These are phyloP conservation scores for Pocillopora damicornis DNA, from an alignment of 64 coral and sea anemone species.

Conservation along the genomic window DNA sequence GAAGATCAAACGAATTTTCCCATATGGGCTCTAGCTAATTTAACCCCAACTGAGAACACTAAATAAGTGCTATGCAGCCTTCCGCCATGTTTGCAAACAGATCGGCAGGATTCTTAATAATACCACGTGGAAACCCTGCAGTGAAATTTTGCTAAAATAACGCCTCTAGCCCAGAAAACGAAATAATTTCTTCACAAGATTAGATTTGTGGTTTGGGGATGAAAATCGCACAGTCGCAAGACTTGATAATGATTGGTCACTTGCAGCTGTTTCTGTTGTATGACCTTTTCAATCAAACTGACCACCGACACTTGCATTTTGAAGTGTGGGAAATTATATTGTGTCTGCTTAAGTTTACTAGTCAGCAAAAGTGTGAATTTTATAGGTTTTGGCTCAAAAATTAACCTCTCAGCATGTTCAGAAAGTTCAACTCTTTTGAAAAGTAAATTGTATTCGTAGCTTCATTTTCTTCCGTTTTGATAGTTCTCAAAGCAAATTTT, in stretches of 20 bases:
- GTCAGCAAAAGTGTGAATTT: no score
- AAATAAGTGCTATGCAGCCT: neutral
- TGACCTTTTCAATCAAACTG: neutral
- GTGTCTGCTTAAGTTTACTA: no score
- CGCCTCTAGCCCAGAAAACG: neutral
- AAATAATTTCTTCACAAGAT: neutral
- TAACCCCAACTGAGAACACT: conserved; percentile 16
- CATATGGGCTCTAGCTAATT: neutral
- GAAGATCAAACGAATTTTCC: neutral
- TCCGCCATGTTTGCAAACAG: conserved; percentile 25
- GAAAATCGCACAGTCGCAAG: neutral
- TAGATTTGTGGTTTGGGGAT: neutral
- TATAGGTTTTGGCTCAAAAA: no score
- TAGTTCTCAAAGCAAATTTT: neutral
- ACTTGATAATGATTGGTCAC: neutral
- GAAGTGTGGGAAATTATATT: no score
- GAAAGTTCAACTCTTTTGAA: no score
- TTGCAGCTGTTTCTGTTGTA: neutral
- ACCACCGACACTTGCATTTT: neutral
- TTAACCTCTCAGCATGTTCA: no score
- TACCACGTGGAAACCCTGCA: conserved; percentile 27
- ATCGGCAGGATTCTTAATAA: neutral
- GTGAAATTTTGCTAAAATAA: neutral
- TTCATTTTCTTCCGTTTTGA: no score
- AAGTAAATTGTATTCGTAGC: no score